phyloP scores from a whole-genome alignment of 2,888 invertebrate species.

The Seira sanloemensis region DNA sequence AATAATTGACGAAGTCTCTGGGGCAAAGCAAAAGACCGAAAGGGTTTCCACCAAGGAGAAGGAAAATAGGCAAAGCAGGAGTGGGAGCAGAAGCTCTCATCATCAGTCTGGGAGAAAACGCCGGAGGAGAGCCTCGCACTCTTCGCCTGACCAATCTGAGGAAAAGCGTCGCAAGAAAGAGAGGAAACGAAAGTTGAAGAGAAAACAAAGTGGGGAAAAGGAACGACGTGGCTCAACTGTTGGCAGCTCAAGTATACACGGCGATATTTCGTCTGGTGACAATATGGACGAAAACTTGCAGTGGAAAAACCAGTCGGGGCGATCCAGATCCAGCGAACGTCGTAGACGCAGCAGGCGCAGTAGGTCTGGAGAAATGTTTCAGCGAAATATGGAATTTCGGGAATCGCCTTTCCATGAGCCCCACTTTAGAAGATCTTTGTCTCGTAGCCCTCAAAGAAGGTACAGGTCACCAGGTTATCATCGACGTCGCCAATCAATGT shows the following conservation, averaged over 20 bases:
- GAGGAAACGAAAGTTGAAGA: constrained; percentile 75
- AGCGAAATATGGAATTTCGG: too few species aligned
- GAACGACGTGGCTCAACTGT: not conserved
- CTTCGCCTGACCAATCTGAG: constrained; percentile 72
- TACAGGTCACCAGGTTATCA: constrained; percentile 7
- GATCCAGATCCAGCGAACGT: constrained; percentile 70
- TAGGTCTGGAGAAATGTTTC: constrained; percentile 64
- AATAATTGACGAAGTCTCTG: constrained; percentile 22
- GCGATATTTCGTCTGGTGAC: constrained; percentile 37
- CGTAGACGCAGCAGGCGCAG: constrained; percentile 73
- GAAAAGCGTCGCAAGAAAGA: constrained; percentile 77
- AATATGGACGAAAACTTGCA: constrained; percentile 29
- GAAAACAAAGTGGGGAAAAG: constrained; percentile 73
- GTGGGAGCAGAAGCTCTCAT: constrained; percentile 25
- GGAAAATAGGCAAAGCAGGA: constrained; percentile 4
- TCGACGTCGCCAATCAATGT: constrained; percentile 2
- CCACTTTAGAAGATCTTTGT: not conserved
- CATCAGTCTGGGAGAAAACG: constrained; percentile 7
- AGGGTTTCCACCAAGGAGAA: not conserved
- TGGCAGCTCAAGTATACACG: constrained; percentile 27
- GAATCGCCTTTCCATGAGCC: not conserved
- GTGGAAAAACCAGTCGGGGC: constrained; percentile 74
- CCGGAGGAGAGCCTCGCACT: constrained; percentile 31
- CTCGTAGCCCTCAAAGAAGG: constrained; percentile 13
- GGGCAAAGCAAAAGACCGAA: not conserved